Percentiles rank a stretch among this genome's conserved stretches.
Conservation (phyloP, 1,140 invertebrate species). For the Drosophila miranda region DNA sequence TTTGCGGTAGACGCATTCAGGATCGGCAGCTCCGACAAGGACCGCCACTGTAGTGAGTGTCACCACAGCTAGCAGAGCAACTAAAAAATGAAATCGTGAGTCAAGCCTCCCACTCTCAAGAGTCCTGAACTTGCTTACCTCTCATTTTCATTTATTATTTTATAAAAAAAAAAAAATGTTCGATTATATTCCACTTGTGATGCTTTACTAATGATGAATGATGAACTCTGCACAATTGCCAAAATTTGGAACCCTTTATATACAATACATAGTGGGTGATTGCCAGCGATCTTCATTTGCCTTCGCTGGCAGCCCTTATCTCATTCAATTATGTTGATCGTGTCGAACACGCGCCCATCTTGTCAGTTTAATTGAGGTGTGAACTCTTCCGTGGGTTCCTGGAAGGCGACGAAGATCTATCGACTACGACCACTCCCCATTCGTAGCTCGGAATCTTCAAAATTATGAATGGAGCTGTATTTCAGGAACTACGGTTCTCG, state of each 20-base stretch:
- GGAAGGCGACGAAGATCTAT: constrained; percentile 39
- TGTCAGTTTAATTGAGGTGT: constrained; percentile 63
- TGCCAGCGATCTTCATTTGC: constrained; percentile 1
- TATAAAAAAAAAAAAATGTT: background rate
- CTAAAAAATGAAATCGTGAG: constrained; percentile 16
- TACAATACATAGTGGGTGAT: constrained; percentile 26
- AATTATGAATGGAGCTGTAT: constrained; percentile 55
- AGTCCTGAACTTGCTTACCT: constrained; percentile 35
- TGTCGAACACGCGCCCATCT: constrained; percentile 52
- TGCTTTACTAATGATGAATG: constrained; percentile 25
- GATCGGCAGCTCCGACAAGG: constrained; percentile 61
- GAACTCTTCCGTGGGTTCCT: constrained; percentile 44
- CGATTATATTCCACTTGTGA: constrained; percentile 59
- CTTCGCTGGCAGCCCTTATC: constrained; percentile 27
- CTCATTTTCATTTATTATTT: constrained; percentile 42
- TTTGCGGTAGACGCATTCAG: constrained; percentile 72
- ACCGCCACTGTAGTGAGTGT: constrained; percentile 52
- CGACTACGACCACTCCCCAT: constrained; percentile 44
- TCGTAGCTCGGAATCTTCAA: constrained; percentile 11
- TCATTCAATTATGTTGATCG: constrained; percentile 34
- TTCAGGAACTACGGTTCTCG: constrained; percentile 28
- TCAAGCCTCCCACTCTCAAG: background rate
- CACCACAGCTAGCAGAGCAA: constrained; percentile 70
- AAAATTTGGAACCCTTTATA: constrained; percentile 57
- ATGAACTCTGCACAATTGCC: constrained; percentile 63